Evolutionary conservation across 2,888 invertebrate species (phyloP).

Genomic region (Andrena praecox): DNA sequence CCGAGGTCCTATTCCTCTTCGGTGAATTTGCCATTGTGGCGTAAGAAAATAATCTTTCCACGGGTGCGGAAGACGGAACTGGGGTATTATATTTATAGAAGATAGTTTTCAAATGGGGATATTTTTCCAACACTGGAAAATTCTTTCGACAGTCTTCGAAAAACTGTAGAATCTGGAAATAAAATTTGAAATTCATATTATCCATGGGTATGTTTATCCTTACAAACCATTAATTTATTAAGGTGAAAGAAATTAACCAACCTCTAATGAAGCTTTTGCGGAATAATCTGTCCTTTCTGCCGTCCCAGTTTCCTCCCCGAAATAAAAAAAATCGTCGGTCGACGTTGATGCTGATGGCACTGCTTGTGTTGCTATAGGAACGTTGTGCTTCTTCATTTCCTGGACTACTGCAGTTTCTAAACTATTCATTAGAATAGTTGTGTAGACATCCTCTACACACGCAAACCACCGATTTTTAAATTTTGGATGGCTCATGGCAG

Average conservation of each 20-base stretch:
- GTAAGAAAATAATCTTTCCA: conserved; percentile 6
- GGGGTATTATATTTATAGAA: neutral
- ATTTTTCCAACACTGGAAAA: neutral
- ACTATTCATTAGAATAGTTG: neutral
- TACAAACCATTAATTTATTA: neutral
- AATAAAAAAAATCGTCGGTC: neutral
- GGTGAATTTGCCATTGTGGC: neutral
- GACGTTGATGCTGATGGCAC: neutral
- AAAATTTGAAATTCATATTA: neutral
- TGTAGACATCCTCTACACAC: neutral
- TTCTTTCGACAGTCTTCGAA: neutral
- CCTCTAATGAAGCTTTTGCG: neutral
- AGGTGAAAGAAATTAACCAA: neutral
- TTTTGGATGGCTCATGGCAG: conserved; percentile 1
- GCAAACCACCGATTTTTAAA: neutral
- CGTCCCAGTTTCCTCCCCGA: neutral
- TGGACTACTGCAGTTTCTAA: neutral
- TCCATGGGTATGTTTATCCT: neutral
- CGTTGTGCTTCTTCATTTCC: neutral
- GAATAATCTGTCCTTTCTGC: neutral
- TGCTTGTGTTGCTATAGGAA: neutral
- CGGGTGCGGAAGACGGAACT: conserved; percentile 1
- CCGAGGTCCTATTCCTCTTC: neutral
- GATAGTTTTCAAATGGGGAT: neutral
- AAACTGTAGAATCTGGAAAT: conserved; percentile 2